A percentile compares a stretch with the other conserved stretches of the same genome.
phyloP scores from a whole-genome alignment of 2,888 invertebrate genomes.

The Ophion ventricosus region DNA sequence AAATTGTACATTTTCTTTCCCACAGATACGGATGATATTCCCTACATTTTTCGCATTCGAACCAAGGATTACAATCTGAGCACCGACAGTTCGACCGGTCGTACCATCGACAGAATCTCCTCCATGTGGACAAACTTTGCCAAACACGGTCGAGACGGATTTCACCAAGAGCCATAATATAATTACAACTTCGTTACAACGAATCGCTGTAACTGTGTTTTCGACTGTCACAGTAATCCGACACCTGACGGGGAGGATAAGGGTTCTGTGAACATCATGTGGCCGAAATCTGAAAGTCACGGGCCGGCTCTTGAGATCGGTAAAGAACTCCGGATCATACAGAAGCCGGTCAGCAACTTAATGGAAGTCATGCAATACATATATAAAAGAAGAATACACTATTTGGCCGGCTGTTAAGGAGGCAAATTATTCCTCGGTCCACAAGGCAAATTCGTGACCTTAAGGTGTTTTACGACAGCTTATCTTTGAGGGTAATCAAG shows the following conservation, averaged over 20 bases:
- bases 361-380: neutral
- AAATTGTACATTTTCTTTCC: neutral
- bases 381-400: too few relatives aligned
- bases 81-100: conserved; percentile 25
- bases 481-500: too few relatives aligned
- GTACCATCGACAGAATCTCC: conserved; percentile 31
- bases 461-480: too few relatives aligned
- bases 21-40: conserved; percentile 54
- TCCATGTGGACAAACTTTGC: conserved; percentile 64
- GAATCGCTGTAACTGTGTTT: too few relatives aligned
- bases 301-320: conserved; percentile 47
- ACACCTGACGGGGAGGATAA: conserved; percentile 29
- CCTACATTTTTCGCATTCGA: conserved; percentile 40
- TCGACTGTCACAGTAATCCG: conserved; percentile 1
- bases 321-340: conserved; percentile 10
- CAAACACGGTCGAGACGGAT: conserved; percentile 54
- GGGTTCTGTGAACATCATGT: conserved; percentile 13
- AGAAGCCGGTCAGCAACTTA: neutral
- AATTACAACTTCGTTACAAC: too few relatives aligned
- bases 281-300: conserved; percentile 35
- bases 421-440: neutral
- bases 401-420: neutral
- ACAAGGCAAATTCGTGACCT: too few relatives aligned
- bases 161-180: neutral
- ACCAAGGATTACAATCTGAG: conserved; percentile 9